These are phyloP conservation scores for Perognathus longimembris DNA, from an alignment of 2,113 vertebrate species.

Conservation along the genomic window DNA sequence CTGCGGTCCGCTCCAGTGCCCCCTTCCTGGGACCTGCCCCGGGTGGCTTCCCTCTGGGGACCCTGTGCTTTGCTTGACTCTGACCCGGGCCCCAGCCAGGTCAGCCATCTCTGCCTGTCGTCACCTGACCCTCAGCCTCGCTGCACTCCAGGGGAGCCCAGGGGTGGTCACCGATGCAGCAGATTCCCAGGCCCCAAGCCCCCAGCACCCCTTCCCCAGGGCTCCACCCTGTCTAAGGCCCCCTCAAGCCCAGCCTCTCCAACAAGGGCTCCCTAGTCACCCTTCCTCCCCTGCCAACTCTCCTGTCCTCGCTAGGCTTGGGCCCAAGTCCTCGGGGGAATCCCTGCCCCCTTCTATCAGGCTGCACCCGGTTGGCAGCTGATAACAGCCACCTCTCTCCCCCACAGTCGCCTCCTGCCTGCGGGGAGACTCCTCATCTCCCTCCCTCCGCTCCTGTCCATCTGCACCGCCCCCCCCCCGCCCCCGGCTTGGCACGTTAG, in stretches of 20 bases:
- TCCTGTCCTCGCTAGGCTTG: background rate
- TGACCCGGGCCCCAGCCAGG: background rate
- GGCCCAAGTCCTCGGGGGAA: background rate
- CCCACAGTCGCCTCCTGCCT: background rate
- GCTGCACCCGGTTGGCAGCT: rapidly evolving
- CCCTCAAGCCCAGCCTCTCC: background rate
- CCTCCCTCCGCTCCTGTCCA: too few species aligned
- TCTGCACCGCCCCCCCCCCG: background rate
- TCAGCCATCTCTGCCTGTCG: too few species aligned
- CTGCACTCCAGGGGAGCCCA: too few species aligned
- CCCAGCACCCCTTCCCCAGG: background rate
- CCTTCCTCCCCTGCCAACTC: rapidly evolving
- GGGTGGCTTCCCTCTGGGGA: too few species aligned
- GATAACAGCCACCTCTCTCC: too few species aligned
- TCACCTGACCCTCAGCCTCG: background rate
- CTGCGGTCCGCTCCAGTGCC: background rate
- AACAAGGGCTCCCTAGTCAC: background rate
- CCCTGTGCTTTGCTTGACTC: background rate
- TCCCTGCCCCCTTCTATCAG: background rate
- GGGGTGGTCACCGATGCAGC: rapidly evolving
- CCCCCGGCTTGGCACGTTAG: background rate
- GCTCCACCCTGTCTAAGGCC: too few species aligned
- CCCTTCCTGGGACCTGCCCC: background rate
- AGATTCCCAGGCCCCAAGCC: background rate
- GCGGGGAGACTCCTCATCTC: too few species aligned